Percentiles rank a stretch among this genome's conserved stretches.
phyloP scores from a whole-genome alignment of 2,113 vertebrate genomes.

The Tautogolabrus adspersus region DNA sequence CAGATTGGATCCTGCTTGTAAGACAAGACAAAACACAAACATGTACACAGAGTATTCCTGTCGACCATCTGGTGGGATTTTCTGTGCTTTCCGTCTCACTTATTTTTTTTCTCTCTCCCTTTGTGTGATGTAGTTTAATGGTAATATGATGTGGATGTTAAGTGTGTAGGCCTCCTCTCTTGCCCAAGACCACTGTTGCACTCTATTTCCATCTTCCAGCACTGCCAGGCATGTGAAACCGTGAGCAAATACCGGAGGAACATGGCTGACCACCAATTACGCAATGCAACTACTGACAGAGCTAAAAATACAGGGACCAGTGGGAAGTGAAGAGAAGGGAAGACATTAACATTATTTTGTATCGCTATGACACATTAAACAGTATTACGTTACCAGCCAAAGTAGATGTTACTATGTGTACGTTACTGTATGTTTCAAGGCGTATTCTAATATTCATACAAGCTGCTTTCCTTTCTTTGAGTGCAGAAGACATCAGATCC shows the following conservation, averaged over 20 bases:
- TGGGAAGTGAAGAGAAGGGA: not conserved
- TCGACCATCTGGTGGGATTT: slow-evolving; percentile 42
- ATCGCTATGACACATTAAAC: no score
- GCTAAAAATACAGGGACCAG: slow-evolving; percentile 31
- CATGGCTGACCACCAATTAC: slow-evolving; percentile 34
- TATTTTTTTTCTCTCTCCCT: not conserved
- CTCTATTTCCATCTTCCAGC: slow-evolving; percentile 35
- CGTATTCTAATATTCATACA: not conserved
- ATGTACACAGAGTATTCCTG: slow-evolving; percentile 12
- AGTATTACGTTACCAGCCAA: no score
- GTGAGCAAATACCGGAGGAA: not conserved
- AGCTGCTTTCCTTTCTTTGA: not conserved
- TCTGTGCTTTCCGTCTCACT: slow-evolving; percentile 18
- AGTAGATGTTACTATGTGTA: no score
- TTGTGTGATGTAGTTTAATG: slow-evolving; percentile 23
- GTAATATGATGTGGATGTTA: slow-evolving; percentile 39
- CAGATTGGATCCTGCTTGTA: slow-evolving; percentile 15
- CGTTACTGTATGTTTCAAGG: not conserved
- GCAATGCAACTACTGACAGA: slow-evolving; percentile 3
- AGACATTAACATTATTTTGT: not conserved
- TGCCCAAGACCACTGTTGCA: slow-evolving; percentile 36
- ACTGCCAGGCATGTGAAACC: slow-evolving; percentile 35
- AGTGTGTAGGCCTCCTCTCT: slow-evolving; percentile 58
- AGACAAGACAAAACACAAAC: slow-evolving; percentile 3
- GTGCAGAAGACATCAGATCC: not conserved